phyloP scores from a whole-genome alignment of 2,888 invertebrate genomes.

The Homarus gammarus region DNA sequence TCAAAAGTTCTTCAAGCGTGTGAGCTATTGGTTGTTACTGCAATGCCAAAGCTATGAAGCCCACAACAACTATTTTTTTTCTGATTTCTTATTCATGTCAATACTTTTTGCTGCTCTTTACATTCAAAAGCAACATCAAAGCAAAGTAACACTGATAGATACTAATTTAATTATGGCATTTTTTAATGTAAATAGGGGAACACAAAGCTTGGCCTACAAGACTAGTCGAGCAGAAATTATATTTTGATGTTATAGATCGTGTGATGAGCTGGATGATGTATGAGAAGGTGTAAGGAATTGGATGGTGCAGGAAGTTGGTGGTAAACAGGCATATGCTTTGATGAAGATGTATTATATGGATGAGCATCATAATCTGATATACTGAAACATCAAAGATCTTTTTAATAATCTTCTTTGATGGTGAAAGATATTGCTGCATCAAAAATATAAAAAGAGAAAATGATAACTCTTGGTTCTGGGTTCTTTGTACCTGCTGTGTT shows the following conservation, averaged over 20 bases:
- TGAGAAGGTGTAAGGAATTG: neutral
- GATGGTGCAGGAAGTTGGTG: neutral
- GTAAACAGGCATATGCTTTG: neutral
- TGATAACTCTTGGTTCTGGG: constrained; percentile 8
- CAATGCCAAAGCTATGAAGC: neutral
- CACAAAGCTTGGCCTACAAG: neutral
- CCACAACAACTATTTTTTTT: neutral
- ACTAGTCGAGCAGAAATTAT: neutral
- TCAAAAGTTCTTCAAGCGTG: no score
- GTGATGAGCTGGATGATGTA: neutral
- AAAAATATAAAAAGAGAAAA: neutral
- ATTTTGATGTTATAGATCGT: neutral
- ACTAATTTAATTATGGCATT: neutral
- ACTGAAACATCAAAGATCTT: neutral
- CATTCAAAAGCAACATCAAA: no score
- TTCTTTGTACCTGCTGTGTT: constrained; percentile 34
- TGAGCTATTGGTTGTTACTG: neutral
- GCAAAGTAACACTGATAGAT: neutral
- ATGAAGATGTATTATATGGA: neutral
- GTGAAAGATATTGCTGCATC: neutral
- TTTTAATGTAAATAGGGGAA: neutral
- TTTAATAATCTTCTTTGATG: neutral
- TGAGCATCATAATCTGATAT: neutral
- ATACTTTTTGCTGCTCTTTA: neutral
- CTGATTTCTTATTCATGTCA: neutral